Conservation (phyloP, 2,888 invertebrate genomes). For the Cinara cedri region DNA sequence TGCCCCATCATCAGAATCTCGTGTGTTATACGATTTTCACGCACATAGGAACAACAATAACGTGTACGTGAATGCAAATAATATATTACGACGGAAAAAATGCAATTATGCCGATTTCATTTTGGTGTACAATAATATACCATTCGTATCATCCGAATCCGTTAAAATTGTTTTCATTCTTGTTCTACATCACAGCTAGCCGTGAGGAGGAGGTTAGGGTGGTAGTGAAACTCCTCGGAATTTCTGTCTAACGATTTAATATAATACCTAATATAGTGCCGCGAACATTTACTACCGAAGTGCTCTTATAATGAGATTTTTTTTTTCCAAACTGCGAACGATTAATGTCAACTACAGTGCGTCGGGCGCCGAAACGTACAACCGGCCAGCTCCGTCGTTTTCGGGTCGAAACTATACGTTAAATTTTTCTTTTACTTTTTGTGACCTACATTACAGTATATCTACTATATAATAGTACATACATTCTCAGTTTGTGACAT, state of each 20-base stretch:
- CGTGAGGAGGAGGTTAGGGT: too few species aligned
- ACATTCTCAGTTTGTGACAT: too few species aligned
- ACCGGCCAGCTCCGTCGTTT: too few species aligned
- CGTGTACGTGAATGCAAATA: background rate
- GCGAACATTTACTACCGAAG: too few species aligned
- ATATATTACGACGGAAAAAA: slow-evolving; percentile 11
- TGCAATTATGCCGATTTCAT: slow-evolving; percentile 39
- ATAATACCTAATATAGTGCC: background rate
- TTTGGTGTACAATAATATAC: slow-evolving; percentile 8
- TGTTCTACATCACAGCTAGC: too few species aligned
- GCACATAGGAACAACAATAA: slow-evolving; percentile 8
- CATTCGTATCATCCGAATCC: background rate
- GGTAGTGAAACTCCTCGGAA: background rate
- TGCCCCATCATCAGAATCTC: slow-evolving; percentile 31
- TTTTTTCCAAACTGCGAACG: too few species aligned
- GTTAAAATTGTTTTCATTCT: too few species aligned
- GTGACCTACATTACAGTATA: too few species aligned
- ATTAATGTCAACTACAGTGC: background rate
- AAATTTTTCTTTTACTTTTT: too few species aligned
- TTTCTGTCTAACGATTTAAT: too few species aligned
- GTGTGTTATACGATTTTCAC: background rate
- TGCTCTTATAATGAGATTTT: background rate
- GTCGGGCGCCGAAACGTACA: background rate
- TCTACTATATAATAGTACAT: too few species aligned
- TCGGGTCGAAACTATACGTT: too few species aligned